These are phyloP conservation scores for Drosophila nigromelanica DNA, from an alignment of 1,140 invertebrate genomes.

Conservation along the genomic window DNA sequence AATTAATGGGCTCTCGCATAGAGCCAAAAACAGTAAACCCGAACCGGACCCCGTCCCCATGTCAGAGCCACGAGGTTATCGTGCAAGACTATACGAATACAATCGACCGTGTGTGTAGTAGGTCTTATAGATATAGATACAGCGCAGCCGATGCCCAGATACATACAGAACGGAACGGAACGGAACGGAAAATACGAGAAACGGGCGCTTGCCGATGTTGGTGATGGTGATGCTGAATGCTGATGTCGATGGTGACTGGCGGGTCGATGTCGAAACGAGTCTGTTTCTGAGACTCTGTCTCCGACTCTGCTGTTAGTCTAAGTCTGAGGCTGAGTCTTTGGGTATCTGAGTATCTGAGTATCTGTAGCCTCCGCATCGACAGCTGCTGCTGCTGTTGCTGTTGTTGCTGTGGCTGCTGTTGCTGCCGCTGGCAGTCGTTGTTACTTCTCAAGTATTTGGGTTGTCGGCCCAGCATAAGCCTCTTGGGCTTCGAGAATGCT, in stretches of 20 bases:
- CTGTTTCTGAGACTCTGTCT: conserved; percentile 14
- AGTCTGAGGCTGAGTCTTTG: conserved; percentile 8
- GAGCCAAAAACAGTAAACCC: conserved; percentile 52
- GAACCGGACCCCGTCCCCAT: conserved; percentile 16
- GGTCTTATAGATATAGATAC: conserved; percentile 46
- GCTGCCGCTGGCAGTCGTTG: conserved; percentile 12
- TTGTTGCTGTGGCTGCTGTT: background rate
- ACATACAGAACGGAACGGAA: conserved; percentile 28
- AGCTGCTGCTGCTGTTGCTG: conserved; percentile 12
- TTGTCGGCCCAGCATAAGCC: conserved; percentile 70
- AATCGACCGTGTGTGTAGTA: conserved; percentile 25
- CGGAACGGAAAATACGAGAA: background rate
- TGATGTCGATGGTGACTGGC: conserved; percentile 12
- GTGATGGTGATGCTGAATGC: too few relatives aligned
- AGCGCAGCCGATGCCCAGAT: conserved; percentile 24
- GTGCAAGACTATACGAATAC: conserved; percentile 51
- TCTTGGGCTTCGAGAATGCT: conserved; percentile 59
- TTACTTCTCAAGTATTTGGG: conserved; percentile 62
- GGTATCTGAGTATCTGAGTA: conserved; percentile 14
- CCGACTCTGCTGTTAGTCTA: background rate
- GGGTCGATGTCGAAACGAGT: conserved; percentile 44
- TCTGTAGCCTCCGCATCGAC: conserved; percentile 48
- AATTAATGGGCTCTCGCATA: conserved; percentile 50
- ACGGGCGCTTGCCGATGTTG: conserved; percentile 6
- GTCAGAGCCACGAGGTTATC: conserved; percentile 35